Percentiles rank a stretch among this genome's conserved stretches.
These are phyloP conservation scores for Pitangus sulphuratus DNA, from an alignment of 2,797 vertebrate species.

Conservation along the genomic window DNA sequence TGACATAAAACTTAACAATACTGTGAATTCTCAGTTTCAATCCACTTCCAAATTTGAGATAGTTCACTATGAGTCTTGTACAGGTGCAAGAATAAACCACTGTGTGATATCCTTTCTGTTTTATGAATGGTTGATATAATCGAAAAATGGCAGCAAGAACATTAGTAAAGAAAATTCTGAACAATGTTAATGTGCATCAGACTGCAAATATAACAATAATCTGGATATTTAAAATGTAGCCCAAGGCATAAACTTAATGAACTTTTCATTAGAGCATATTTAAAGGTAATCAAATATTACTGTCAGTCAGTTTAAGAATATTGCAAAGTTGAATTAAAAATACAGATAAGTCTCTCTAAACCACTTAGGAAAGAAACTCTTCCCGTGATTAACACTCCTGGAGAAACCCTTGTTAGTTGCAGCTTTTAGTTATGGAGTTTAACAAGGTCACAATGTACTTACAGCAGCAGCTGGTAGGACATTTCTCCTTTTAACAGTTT, in stretches of 20 bases:
- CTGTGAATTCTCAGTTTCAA: neutral
- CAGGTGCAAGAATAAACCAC: neutral
- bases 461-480: neutral
- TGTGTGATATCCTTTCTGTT: neutral
- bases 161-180: neutral
- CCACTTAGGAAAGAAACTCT: neutral
- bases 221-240: slow-evolving; percentile 8
- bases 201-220: neutral
- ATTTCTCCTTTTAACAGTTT: neutral
- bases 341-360: neutral
- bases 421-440: neutral
- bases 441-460: neutral
- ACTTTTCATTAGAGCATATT: neutral
- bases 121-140: neutral
- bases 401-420: neutral
- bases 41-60: neutral
- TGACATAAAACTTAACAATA: neutral
- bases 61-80: neutral
- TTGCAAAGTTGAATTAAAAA: neutral
- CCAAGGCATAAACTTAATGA: neutral
- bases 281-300: slow-evolving; percentile 26
- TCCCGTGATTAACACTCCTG: neutral
- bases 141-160: neutral
- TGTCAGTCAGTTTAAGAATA: neutral
- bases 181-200: neutral